Base-by-base conservation (phyloP, 2,888 invertebrate species). In the Calephelis perditalis region DNA sequence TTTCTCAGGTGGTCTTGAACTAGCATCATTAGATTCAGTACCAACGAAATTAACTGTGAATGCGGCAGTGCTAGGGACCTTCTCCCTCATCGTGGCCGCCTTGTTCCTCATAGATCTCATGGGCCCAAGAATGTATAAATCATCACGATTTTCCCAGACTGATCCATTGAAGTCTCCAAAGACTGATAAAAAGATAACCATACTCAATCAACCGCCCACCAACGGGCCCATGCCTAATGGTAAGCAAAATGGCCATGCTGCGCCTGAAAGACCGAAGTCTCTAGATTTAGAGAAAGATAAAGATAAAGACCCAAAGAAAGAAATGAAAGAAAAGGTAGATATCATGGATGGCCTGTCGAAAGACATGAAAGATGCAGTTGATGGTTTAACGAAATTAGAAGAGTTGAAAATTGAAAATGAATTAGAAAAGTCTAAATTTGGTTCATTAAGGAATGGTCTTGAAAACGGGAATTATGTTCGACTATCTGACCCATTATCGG, bases 11-110 rank as follows among this genome's bases (percentile, higher is more conserved):
- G 93, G 94, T 68, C 83, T 95, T 70, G 93, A 94, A 64, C 87
- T 95, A 63, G 94, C 94, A 4, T 93, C 95, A 5, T 82, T 95
- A 71, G 95, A 95, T 73, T 94, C 93, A 12, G 92, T 95, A 4
- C 95, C 95, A 0, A 84, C 87, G 10, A 92, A 93, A 62, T 81
- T 95, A 69, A 82, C 94, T 37, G 94, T 94, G 71, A 95, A 95
- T 78, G 95, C 95, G 0, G 93, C 94, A 0, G 92, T 95, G 11
- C 89, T 95, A 15, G 95, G 95, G 4, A 89, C 92, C 2, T 80
- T 95, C 11, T 93, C 95, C 3, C 82, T 95, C 35, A 70, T 93
- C 2, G 94, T 94, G 2, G 95, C 94, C 0, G 91, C 93, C 0
- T 81, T 95, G 1, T 95, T 95, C 81, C 91, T 95, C 40, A 76